Evolutionary conservation across 2,888 invertebrate genomes (phyloP), one percentile per base, ranked within the genome.

Genomic region (Xestobium rufovillosum): DNA sequence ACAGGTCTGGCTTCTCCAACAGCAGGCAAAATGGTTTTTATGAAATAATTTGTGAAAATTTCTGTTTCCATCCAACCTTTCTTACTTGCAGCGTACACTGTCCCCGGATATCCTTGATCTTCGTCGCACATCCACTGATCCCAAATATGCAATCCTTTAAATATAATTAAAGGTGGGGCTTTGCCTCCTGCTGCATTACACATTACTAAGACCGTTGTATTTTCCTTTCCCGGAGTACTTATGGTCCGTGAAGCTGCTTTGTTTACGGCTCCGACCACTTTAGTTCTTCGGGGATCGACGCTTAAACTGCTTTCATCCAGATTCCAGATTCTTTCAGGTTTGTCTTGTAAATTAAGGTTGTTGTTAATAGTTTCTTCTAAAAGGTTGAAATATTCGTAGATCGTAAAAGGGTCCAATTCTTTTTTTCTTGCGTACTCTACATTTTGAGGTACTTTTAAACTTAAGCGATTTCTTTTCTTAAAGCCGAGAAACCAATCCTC

Each of bases 61-160:
- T 47, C 28, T 13, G 41, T 14, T 31, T 53, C 48, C 49, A 50
- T 53, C 48, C 48, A 50, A 10, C 60, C 57, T n/a, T 45, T 51
- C 12, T 12, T 41, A 32, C 53, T 57, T 1, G 59, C 57, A 6
- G 44, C 37, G 41, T 48, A 47, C 1, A 56, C 26, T 2, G 55
- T 38, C n/a, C 48, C 47, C 26, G 52, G 52, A 43, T 43, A 58
- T 16, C 14, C 31, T 36, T 45, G 34, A 32, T 40, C 41, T 32
- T 41, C 37, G 19, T 38, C 39, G 14, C 53, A 51, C 32, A 52
- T 43, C 57, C 55, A 60, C 28, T 49, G 42, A 37, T 59, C 55
- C 59, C 58, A 61, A 12, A 55, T 37, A 45, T 58, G 50, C 41
- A 53, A 55, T 11, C 57, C 48, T 34, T 56, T 55, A 38, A 50